Conservation (phyloP, 2,113 vertebrate genomes). For the Triplophysa siluroides region DNA sequence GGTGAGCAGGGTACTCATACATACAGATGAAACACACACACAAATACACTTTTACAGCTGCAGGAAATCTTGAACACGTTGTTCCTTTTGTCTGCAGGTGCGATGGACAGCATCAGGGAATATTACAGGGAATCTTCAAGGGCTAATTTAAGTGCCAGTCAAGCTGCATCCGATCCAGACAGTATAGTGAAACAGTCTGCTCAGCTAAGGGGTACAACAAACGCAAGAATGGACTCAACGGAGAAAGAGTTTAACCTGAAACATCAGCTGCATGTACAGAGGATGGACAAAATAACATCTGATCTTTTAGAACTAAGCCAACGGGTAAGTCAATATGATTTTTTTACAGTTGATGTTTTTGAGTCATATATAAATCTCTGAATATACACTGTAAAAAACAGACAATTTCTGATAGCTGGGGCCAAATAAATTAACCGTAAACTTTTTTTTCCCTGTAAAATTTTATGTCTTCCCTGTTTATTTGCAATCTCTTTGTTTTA, state of each 20-base stretch:
- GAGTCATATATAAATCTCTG: no score
- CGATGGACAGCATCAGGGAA: constrained; percentile 84
- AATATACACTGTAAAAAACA: no score
- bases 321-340: constrained; percentile 71
- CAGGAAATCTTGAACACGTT: background rate
- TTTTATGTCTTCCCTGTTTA: no score
- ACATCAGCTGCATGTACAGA: constrained; percentile 79
- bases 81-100: constrained; percentile 72
- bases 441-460: no score
- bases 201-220: constrained; percentile 72
- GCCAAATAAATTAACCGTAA: no score
- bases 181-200: constrained; percentile 77
- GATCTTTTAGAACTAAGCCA: constrained; percentile 79
- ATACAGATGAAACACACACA: background rate
- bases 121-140: constrained; percentile 81
- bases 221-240: constrained; percentile 75
- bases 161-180: constrained; percentile 71
- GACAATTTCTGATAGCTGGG: no score
- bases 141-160: constrained; percentile 80
- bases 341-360: background rate
- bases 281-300: constrained; percentile 82
- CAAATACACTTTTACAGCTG: background rate
- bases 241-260: constrained; percentile 80
- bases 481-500: no score
- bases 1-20: constrained; percentile 72